Conservation (phyloP, 2,113 vertebrate genomes). For the Grallaria varia region DNA sequence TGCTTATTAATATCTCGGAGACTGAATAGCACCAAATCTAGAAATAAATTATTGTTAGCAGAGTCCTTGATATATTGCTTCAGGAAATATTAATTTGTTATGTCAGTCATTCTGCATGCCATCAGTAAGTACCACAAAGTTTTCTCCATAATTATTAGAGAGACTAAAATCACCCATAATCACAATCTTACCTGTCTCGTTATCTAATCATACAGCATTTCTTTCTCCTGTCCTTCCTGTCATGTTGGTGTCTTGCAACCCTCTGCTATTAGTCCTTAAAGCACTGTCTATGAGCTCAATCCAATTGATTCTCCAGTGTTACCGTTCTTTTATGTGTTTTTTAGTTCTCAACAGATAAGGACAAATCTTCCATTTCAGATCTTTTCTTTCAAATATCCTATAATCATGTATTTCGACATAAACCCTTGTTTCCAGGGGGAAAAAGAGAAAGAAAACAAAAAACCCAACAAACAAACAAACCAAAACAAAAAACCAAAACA, state of each 20-base stretch:
- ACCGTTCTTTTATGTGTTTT: not conserved
- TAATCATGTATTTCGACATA: not conserved
- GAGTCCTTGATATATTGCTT: not conserved
- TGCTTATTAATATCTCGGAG: not conserved
- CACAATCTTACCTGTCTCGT: slow-evolving; percentile 50
- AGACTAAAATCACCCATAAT: slow-evolving; percentile 51
- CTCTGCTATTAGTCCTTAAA: slow-evolving; percentile 53
- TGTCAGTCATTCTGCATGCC: slow-evolving; percentile 6
- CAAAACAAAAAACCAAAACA: rapidly evolving
- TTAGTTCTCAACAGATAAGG: not conserved
- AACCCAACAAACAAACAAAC: too few species aligned
- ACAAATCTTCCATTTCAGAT: not conserved
- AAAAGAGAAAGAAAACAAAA: too few species aligned
- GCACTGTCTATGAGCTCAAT: slow-evolving; percentile 58
- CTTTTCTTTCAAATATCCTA: not conserved
- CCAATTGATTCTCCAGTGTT: slow-evolving; percentile 36
- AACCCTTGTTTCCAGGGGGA: not conserved
- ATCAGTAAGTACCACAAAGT: slow-evolving; percentile 18
- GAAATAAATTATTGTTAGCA: slow-evolving; percentile 15
- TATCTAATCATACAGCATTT: slow-evolving; percentile 63
- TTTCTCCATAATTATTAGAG: slow-evolving; percentile 64
- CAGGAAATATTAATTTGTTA: slow-evolving; percentile 33
- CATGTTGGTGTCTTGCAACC: slow-evolving; percentile 1
- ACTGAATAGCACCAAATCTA: not conserved
- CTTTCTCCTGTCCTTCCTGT: slow-evolving; percentile 41